Conservation (phyloP, 2,888 invertebrate species). For the Calameuta pallipes region DNA sequence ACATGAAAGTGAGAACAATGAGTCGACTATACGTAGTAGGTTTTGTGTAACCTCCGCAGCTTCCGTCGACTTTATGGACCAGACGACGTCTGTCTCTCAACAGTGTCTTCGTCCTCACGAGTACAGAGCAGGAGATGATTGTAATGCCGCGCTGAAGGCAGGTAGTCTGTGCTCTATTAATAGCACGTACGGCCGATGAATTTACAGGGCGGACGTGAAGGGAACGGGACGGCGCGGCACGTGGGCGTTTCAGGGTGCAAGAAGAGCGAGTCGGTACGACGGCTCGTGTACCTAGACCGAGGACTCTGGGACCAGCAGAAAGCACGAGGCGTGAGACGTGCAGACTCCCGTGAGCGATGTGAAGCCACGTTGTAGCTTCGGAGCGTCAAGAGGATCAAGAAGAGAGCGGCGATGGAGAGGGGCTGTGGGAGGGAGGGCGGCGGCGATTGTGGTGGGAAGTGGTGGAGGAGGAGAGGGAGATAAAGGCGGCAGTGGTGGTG, state of each 20-base stretch:
- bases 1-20: background rate
- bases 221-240: constrained; percentile 25
- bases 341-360: background rate
- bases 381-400: constrained; percentile 11
- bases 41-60: background rate
- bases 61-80: background rate
- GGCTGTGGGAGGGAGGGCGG: background rate
- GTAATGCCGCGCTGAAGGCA: background rate
- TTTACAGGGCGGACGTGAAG: background rate
- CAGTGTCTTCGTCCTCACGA: background rate
- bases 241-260: constrained; percentile 40
- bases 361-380: background rate
- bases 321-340: background rate
- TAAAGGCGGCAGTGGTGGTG: background rate
- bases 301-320: background rate
- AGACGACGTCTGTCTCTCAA: background rate
- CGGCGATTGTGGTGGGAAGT: background rate
- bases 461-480: background rate
- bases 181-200: constrained; percentile 12
- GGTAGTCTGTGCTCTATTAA: constrained; percentile 15
- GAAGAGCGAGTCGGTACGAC: background rate
- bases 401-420: constrained; percentile 1
- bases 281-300: background rate
- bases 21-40: background rate
- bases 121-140: background rate